Base-by-base conservation (phyloP, 2,113 vertebrate genomes). In the Coptodon bakossiorum region DNA sequence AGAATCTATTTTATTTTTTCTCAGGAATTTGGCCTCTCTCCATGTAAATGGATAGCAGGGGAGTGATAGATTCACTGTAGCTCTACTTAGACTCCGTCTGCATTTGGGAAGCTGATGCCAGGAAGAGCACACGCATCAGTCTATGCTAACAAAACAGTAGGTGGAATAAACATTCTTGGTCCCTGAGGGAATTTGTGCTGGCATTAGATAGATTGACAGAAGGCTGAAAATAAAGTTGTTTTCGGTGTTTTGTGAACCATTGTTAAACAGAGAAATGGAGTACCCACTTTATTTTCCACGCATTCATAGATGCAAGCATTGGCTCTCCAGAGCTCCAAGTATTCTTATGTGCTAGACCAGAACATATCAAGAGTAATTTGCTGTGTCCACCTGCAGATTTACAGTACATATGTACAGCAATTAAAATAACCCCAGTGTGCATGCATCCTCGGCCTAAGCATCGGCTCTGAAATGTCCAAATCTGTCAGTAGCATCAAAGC, bases 401-500 rank as follows among this genome's bases (percentile, higher is more conserved):
- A 40, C 24, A 9, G 22, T 22, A 56, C 52, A 56, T 0, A 19
- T 8, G 36, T 56, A 17, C 40, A 9, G 29, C 17, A 56, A n/a
- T 66, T 43, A 56, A 31, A 85, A 85, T 56, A 85, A 43, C n/a
- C 71, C 19, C 38, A 34, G 57, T 61, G 82, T 24, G 59, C 92
- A 38, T 45, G 17, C 27, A 43, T 19, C 59, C 40, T 22, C 73
- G 36, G 78, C 85, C 82, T 45, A 9, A 85, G 73, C 71, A 85
- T 66, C 40, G 12, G 71, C 40, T 50, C 63, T 82, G 86, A 89
- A 88, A 88, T 80, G 59, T 92, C 88, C 89, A 87, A 88, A 82
- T 94, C 90, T 79, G 29, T 88, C 57, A 36, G 89, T 87, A 80
- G 88, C 92, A 91, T 94, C 92, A 93, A 94, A 92, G 91, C 45